These are phyloP conservation scores for Tetranychus truncatus DNA, from an alignment of 2,888 invertebrate genomes.

Conservation along the genomic window DNA sequence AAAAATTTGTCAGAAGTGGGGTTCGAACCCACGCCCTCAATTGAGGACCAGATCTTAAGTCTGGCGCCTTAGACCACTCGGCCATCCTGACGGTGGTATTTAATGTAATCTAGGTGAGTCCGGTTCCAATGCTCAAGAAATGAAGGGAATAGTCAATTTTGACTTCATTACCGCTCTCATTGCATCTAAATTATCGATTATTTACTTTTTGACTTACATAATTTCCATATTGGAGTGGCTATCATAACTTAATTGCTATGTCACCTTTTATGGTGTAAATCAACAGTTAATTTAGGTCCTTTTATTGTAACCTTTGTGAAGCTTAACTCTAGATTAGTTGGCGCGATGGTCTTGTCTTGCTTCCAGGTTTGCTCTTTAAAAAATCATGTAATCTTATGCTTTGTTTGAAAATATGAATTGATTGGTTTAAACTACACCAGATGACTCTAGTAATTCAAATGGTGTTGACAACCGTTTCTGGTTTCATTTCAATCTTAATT, in stretches of 20 bases:
- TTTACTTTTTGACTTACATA: no score
- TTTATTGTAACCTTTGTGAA: not conserved
- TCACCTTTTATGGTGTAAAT: not conserved
- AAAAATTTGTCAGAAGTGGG: slow-evolving; percentile 41
- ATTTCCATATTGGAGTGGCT: no score
- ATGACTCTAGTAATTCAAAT: not conserved
- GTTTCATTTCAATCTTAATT: not conserved
- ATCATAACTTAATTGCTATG: no score
- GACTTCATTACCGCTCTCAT: no score
- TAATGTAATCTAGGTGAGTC: not conserved
- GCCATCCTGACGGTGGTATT: slow-evolving; percentile 22
- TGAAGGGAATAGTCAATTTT: no score
- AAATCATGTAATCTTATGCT: no score
- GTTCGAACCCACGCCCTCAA: slow-evolving; percentile 46
- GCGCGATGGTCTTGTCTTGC: no score
- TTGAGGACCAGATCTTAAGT: slow-evolving; percentile 31
- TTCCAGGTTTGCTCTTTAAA: no score
- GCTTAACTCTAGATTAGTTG: no score
- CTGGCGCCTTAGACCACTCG: slow-evolving; percentile 27
- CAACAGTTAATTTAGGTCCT: not conserved
- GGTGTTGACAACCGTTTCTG: not conserved
- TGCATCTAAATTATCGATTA: no score
- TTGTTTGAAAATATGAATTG: not conserved
- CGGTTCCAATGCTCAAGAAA: not conserved
- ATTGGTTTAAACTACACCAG: not conserved